Conservation (phyloP, 1,140 invertebrate species). For the Leptopilina boulardi region DNA sequence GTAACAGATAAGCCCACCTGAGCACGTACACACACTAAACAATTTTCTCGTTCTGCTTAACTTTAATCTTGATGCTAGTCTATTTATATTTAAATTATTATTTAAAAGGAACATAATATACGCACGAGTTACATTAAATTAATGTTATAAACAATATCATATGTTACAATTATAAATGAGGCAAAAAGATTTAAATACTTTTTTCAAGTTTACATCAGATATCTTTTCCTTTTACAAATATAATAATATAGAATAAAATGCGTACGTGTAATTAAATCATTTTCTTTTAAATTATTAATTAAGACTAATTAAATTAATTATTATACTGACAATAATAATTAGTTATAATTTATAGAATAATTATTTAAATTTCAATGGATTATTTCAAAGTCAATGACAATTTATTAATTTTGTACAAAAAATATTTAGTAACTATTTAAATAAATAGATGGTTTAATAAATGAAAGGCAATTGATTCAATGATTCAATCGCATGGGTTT, state of each 20-base stretch:
- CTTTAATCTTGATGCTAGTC: conserved; percentile 4
- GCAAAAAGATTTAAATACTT: too few relatives aligned
- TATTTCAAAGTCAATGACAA: too few relatives aligned
- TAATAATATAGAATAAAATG: too few relatives aligned
- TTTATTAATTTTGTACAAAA: too few relatives aligned
- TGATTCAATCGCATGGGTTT: neutral
- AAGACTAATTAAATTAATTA: too few relatives aligned
- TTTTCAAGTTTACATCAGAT: too few relatives aligned
- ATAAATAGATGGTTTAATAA: neutral
- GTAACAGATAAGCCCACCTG: conserved; percentile 17
- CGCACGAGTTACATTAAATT: neutral
- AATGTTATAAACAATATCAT: neutral
- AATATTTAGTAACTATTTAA: neutral
- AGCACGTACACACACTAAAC: conserved; percentile 3
- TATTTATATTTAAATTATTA: conserved; percentile 12
- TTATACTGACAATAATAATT: too few relatives aligned
- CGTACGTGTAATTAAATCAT: neutral
- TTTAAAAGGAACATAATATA: neutral
- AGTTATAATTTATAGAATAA: too few relatives aligned
- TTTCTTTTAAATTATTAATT: neutral
- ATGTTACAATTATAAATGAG: neutral
- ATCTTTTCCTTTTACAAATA: too few relatives aligned
- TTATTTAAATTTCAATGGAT: too few relatives aligned
- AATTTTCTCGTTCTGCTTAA: neutral
- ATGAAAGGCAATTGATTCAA: neutral